These are phyloP conservation scores for Eupithecia inturbata DNA, from an alignment of 2,888 invertebrate genomes.

Conservation along the genomic window DNA sequence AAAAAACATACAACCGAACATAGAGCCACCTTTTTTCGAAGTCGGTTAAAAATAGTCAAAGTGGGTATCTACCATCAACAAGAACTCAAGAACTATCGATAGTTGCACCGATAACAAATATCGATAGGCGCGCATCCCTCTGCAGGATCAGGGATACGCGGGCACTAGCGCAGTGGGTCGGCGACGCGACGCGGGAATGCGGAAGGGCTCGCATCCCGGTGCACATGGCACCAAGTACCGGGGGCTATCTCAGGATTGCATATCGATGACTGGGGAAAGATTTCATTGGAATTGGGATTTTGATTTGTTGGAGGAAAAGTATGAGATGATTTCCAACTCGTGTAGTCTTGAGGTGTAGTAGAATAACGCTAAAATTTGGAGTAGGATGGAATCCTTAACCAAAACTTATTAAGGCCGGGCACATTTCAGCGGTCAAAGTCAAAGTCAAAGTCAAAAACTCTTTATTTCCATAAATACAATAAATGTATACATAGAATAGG, in stretches of 20 bases:
- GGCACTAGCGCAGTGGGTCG: conserved; percentile 82
- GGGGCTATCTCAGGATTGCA: conserved; percentile 45
- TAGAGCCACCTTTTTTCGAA: too few species aligned
- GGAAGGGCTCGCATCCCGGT: conserved; percentile 65
- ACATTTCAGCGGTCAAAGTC: too few species aligned
- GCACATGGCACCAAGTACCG: conserved; percentile 52
- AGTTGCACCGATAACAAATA: conserved; percentile 1
- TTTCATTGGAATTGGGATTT: neutral
- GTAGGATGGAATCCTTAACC: too few species aligned
- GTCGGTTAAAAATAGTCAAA: neutral
- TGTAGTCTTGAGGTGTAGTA: neutral
- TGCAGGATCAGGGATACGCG: conserved; percentile 81
- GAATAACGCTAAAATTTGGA: too few species aligned
- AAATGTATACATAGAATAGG: too few species aligned
- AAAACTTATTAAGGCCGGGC: too few species aligned
- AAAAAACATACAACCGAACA: too few species aligned
- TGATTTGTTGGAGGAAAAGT: neutral
- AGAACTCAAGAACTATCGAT: neutral
- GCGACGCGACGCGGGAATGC: conserved; percentile 79
- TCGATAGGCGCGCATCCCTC: conserved; percentile 49
- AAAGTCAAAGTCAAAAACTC: too few species aligned
- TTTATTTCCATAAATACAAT: too few species aligned
- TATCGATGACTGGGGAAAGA: conserved; percentile 14
- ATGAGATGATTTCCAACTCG: neutral
- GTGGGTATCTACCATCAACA: neutral